These are phyloP conservation scores for Limenitis camilla DNA, from an alignment of 2,888 invertebrate species.

Conservation along the genomic window DNA sequence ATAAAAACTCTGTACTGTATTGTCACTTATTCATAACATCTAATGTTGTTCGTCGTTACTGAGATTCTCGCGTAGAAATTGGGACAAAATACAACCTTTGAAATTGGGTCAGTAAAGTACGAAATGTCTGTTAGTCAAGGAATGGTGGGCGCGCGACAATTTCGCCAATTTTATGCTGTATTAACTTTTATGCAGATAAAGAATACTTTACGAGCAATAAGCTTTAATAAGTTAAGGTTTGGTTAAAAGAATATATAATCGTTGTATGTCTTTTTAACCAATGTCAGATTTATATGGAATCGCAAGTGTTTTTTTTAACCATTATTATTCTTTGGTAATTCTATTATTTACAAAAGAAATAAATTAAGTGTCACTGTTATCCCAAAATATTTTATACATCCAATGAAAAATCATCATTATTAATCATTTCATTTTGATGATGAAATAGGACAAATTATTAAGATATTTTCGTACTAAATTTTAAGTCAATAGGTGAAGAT, in stretches of 20 bases:
- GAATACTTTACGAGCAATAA: constrained; percentile 10
- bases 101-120: constrained; percentile 57
- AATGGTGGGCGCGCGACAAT: constrained; percentile 23
- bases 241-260: not conserved
- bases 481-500: no score
- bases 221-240: not conserved
- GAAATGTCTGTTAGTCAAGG: constrained; percentile 34
- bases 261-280: not conserved
- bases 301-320: no score
- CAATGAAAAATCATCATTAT: no score
- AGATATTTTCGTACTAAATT: no score
- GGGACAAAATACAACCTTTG: constrained; percentile 59
- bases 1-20: no score
- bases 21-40: not conserved
- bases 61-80: constrained; percentile 44
- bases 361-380: no score
- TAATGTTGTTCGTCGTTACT: constrained; percentile 24
- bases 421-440: no score
- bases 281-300: no score
- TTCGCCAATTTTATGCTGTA: constrained; percentile 18
- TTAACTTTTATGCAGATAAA: constrained; percentile 14
- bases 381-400: no score
- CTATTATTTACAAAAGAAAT: no score
- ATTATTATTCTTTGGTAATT: no score
- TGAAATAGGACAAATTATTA: no score